Conservation (phyloP, 2,113 vertebrate species). For the Zootoca vivipara region DNA sequence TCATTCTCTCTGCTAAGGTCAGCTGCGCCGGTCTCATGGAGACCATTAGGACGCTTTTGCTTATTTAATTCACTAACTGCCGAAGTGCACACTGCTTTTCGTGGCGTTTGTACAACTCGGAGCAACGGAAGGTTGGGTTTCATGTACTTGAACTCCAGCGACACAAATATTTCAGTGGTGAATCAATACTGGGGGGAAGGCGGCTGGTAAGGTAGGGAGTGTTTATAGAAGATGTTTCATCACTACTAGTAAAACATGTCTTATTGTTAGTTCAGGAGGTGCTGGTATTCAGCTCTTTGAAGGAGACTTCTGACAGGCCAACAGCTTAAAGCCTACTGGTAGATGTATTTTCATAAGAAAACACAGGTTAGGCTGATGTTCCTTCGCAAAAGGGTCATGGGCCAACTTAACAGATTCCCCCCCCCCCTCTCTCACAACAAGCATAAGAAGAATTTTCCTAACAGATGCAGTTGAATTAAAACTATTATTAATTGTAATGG, state of each 20-base stretch:
- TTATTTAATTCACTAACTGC: constrained; percentile 72
- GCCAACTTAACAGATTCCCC: constrained; percentile 37
- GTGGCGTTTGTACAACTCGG: constrained; percentile 69
- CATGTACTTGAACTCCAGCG: constrained; percentile 78
- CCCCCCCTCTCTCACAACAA: neutral
- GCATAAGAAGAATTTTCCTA: neutral
- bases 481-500: neutral
- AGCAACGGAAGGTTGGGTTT: constrained; percentile 72
- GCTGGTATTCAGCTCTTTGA: constrained; percentile 77
- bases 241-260: constrained; percentile 79
- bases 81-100: constrained; percentile 70
- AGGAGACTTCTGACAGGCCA: constrained; percentile 69
- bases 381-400: constrained; percentile 42
- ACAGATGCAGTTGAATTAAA: neutral
- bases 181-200: constrained; percentile 75
- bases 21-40: constrained; percentile 55
- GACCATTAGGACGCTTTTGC: constrained; percentile 71
- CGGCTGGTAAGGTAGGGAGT: constrained; percentile 75
- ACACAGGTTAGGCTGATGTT: constrained; percentile 34
- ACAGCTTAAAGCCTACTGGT: constrained; percentile 58
- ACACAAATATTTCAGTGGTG: constrained; percentile 80
- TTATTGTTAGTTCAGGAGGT: constrained; percentile 82
- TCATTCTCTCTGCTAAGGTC: constrained; percentile 69
- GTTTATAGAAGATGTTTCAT: constrained; percentile 83
- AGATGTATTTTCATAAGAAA: constrained; percentile 41